phyloP scores from a whole-genome alignment of 1,140 invertebrate genomes.

The Drosophila saltans region DNA sequence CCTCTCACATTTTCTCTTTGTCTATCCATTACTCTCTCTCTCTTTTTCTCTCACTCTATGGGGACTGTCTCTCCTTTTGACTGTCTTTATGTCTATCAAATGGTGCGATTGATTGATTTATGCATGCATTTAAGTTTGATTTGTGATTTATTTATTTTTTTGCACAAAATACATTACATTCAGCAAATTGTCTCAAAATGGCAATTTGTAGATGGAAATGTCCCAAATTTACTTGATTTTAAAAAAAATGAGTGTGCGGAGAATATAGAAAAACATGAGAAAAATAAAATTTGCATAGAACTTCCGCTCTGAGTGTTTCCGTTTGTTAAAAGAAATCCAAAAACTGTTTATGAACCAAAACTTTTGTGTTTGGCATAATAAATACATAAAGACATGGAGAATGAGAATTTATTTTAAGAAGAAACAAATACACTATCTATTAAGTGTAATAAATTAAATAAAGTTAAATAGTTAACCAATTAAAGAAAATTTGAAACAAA shows the following conservation, averaged over 20 bases:
- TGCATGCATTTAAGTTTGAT: slow-evolving; percentile 55
- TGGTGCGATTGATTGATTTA: slow-evolving; percentile 53
- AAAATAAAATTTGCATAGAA: slow-evolving; percentile 46
- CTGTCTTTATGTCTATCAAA: slow-evolving; percentile 48
- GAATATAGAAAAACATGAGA: slow-evolving; percentile 16
- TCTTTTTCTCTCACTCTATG: too few species aligned
- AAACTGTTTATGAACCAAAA: slow-evolving; percentile 31
- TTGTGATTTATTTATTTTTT: slow-evolving; percentile 38
- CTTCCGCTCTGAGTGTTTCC: slow-evolving; percentile 48
- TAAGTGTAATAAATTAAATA: too few species aligned
- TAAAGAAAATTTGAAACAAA: too few species aligned
- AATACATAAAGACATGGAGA: slow-evolving; percentile 13
- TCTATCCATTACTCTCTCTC: not conserved
- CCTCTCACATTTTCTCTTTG: not conserved
- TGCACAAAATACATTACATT: not conserved
- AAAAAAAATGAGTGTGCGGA: not conserved
- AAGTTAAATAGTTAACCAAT: too few species aligned
- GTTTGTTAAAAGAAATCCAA: slow-evolving; percentile 23
- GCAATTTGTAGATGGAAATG: slow-evolving; percentile 18
- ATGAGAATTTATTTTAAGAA: not conserved
- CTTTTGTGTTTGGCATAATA: slow-evolving; percentile 36
- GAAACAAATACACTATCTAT: not conserved
- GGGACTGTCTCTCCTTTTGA: not conserved
- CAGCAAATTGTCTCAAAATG: slow-evolving; percentile 13
- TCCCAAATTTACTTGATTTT: slow-evolving; percentile 7